phyloP scores from a whole-genome alignment of 2,113 vertebrate genomes.

The Aspidoscelis tigris region DNA sequence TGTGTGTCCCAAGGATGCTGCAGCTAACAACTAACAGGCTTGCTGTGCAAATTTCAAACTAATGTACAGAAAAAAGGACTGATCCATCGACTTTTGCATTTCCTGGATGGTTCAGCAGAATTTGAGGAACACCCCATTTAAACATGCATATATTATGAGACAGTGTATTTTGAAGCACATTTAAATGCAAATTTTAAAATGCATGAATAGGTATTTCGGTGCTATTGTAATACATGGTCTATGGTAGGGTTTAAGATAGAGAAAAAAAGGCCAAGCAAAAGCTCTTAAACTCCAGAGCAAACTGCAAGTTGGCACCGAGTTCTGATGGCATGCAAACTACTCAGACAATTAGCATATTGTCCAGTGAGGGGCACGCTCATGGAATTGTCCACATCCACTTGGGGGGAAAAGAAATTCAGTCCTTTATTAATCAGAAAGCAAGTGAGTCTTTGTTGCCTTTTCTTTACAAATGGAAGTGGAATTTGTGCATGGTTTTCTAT shows the following conservation, averaged over 20 bases:
- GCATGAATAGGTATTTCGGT: no score
- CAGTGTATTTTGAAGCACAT: no score
- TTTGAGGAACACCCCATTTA: neutral
- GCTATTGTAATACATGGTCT: no score
- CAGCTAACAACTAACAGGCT: neutral
- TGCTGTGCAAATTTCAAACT: neutral
- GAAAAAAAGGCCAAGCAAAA: neutral
- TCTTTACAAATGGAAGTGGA: constrained; percentile 16
- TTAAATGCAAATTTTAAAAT: no score
- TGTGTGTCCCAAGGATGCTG: neutral
- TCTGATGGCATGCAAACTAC: neutral
- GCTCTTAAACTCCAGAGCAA: constrained; percentile 39
- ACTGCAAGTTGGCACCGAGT: rapidly evolving
- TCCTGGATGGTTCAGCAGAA: neutral
- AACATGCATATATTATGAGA: no score
- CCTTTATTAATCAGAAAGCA: constrained; percentile 11
- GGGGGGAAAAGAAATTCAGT: neutral
- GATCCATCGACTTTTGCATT: neutral
- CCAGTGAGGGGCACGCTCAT: neutral
- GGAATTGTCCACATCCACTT: rapidly evolving
- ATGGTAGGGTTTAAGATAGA: no score
- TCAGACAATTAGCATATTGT: neutral
- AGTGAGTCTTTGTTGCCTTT: constrained; percentile 30
- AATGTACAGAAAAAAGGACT: neutral
- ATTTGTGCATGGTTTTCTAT: neutral